Conservation (phyloP, 2,797 vertebrate species). For the Halcyon smyrnensis region DNA sequence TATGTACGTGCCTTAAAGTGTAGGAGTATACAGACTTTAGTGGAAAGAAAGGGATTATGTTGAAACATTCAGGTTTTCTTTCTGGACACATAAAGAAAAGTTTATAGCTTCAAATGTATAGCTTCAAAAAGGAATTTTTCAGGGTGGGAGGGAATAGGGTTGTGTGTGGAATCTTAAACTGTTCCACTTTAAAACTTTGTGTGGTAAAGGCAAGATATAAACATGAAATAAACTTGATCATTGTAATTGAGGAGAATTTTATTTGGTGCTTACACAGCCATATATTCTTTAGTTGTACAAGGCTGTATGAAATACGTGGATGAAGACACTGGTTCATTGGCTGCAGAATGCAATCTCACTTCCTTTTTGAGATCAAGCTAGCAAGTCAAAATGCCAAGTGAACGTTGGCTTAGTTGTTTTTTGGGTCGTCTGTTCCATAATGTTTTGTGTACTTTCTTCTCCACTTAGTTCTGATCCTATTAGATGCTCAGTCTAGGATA, state of each 20-base stretch:
- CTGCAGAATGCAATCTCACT: rapidly evolving
- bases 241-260: neutral
- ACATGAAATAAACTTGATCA: neutral
- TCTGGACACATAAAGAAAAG: neutral
- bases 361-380: neutral
- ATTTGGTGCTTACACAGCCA: neutral
- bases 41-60: neutral
- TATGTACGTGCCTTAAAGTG: neutral
- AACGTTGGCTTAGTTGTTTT: neutral
- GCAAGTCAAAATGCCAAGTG: neutral
- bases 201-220: neutral
- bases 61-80: neutral
- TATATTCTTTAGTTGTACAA: neutral
- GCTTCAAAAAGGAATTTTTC: neutral
- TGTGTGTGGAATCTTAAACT: neutral
- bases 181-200: neutral
- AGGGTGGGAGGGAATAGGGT: rapidly evolving
- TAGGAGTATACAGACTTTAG: neutral
- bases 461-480: neutral
- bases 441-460: neutral
- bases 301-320: neutral
- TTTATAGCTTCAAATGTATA: too few species aligned
- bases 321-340: neutral
- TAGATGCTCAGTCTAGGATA: neutral
- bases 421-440: neutral